Base-by-base conservation (phyloP, 2,113 vertebrate genomes). In the Pelusios castaneus region DNA sequence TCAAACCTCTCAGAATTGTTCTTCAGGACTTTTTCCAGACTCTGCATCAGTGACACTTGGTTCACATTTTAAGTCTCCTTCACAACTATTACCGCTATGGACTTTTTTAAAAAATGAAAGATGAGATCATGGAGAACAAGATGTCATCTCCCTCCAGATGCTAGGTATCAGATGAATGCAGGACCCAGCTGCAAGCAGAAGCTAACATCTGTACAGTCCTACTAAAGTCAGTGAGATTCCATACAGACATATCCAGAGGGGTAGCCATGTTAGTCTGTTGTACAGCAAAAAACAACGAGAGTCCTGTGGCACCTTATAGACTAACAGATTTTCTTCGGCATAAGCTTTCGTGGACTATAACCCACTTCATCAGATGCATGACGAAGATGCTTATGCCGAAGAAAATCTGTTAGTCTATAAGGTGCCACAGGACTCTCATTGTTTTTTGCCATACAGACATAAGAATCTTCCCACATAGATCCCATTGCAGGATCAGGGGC, bases 51-150 rank as follows among this genome's bases (percentile, higher is more conserved):
- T 38, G 41, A 41, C 10, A 41, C 38, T 70, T 67, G 60, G 60
- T 17, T 67, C 60, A 67, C 34, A n/a, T n/a, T n/a, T n/a, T 34
- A 67, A 17, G 10, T 31, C n/a, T 67, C 31, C 63, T 70, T 38
- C n/a, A 70, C 31, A 43, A 75, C 8, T 0, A 0, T 31, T 29
- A 73, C 16, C 31, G 12, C 31, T 25, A n/a, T 38, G 14, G 12
- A 38, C 3, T n/a, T 55, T 24, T 73, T 73, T 25, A 25, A 73
- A 56, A 41, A 73, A 73, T 24, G 70, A 43, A 73, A 73, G 38
- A 10, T 73, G 38, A 73, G 21, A 41, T 73, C 22, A 43, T 22
- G 10, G 38, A 24, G 38, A 67, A 67, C 60, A n/a, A 63, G 60
- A n/a, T n/a, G 60, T 67, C 60, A 67, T 67, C 60, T 67, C 31